These are phyloP conservation scores for Myrmecobius fasciatus DNA, from an alignment of 2,113 vertebrate genomes.

Conservation along the genomic window DNA sequence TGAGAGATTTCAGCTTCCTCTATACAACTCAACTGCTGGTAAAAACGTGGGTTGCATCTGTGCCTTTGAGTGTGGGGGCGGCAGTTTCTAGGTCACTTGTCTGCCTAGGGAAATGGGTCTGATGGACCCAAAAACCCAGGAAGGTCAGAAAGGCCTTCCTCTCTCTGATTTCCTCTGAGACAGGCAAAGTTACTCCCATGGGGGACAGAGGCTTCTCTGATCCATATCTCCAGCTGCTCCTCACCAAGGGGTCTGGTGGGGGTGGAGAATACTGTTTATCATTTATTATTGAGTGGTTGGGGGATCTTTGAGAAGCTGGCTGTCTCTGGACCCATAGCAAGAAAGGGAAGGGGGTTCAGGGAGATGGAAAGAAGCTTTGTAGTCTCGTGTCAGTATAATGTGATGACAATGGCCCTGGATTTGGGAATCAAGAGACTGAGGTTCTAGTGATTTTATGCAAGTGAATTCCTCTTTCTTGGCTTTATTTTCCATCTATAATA, in stretches of 20 bases:
- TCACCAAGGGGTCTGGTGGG: background rate
- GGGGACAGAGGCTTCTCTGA: background rate
- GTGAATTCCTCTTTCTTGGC: background rate
- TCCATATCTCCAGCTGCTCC: background rate
- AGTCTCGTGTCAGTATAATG: background rate
- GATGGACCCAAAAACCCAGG: background rate
- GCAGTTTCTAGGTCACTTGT: slow-evolving; percentile 8
- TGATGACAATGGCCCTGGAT: background rate
- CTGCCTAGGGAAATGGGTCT: background rate
- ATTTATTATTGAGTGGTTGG: background rate
- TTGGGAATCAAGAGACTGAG: background rate
- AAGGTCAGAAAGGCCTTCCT: background rate
- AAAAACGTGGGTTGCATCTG: background rate
- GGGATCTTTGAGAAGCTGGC: background rate
- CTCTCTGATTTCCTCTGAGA: background rate
- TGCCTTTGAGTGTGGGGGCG: accelerated
- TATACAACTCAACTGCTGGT: background rate
- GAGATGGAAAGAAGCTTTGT: background rate
- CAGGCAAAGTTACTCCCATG: background rate
- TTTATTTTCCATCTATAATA: background rate
- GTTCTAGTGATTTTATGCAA: background rate
- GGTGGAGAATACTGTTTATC: background rate
- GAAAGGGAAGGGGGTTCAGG: background rate
- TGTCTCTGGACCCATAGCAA: background rate
- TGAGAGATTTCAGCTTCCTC: background rate